Base-by-base conservation (phyloP, 2,797 vertebrate genomes). In the Gadopsis bispinosus region DNA sequence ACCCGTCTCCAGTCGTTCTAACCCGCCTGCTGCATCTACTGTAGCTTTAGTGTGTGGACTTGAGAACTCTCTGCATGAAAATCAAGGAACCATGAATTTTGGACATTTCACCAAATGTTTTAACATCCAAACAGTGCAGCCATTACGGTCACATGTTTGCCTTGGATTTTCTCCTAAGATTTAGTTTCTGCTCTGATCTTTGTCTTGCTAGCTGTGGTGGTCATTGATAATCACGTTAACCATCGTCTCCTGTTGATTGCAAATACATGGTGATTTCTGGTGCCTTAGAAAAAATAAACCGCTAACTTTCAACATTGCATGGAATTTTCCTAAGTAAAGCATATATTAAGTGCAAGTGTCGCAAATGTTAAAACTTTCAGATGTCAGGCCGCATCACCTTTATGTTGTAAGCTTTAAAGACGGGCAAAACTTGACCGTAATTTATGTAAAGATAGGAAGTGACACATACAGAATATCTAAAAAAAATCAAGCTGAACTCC, bases 391-490 rank as follows among this genome's bases (percentile, higher is more conserved):
- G 12, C 17, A 26, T 37, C 58, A 5, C 17, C 19, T 13, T 5
- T 55, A 4, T 2, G 13, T 35, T 55, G 9, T 3, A n/a, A 48
- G 26, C 3, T 31, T 26, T 1, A 69, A 26, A 54, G 35, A 63
- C 43, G 5, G 2, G 13, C 26, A 63, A 31, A 67, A 41, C 35
- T 2, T 47, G 17, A n/a, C 31, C 1, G 7, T 12, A 41, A 10
- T 68, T 55, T 39, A 3, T 43, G 12, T 19, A 35, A 11, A 31
- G 4, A 65, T 51, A 58, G 26, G 33, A 73, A 71, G 20, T 13
- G n/a, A 77, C 80, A 75, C 73, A 69, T 77, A 63, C 3, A 60
- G 72, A 73, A 59, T 59, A 55, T 81, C 55, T 69, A 26, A 26
- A 26, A 26, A 26, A 56, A 71, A 80, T 79, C 37, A 66, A 74